Conservation (phyloP, 1,140 invertebrate genomes). For the Drosophila kepulauana region DNA sequence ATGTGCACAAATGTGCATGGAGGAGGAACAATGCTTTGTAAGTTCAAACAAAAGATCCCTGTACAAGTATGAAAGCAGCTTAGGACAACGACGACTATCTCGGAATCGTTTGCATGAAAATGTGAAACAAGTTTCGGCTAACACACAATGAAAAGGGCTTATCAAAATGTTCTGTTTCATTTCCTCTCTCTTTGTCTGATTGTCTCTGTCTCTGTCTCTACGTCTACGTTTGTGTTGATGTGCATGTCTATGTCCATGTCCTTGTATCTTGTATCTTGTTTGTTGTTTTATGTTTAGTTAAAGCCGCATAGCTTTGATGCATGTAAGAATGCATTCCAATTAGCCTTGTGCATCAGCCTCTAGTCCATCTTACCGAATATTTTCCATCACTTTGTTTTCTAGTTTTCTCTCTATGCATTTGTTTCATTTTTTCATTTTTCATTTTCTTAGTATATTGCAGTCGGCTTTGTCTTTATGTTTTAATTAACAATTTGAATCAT, state of each 20-base stretch:
- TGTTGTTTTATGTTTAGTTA: constrained; percentile 30
- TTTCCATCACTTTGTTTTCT: background rate
- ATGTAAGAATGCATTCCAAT: constrained; percentile 40
- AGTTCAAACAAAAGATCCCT: background rate
- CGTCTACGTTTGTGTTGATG: background rate
- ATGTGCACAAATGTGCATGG: background rate
- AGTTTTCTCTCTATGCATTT: background rate
- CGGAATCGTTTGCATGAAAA: constrained; percentile 4
- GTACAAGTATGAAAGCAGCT: constrained; percentile 1
- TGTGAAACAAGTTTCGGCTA: constrained; percentile 26
- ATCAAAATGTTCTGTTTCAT: constrained; percentile 22
- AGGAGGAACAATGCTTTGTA: constrained; percentile 31
- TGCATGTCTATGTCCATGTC: too few species aligned
- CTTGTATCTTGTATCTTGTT: background rate
- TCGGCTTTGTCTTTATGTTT: constrained; percentile 4
- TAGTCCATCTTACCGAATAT: background rate
- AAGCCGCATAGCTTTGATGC: constrained; percentile 30
- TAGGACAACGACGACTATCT: constrained; percentile 3
- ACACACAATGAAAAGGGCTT: constrained; percentile 30
- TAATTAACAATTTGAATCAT: constrained; percentile 10
- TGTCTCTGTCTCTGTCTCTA: background rate
- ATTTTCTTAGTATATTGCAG: background rate
- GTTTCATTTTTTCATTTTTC: background rate
- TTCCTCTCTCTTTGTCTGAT: constrained; percentile 11
- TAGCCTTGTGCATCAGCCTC: constrained; percentile 9